phyloP scores from a whole-genome alignment of 2,888 invertebrate species.

The Boloria euphrosyne region DNA sequence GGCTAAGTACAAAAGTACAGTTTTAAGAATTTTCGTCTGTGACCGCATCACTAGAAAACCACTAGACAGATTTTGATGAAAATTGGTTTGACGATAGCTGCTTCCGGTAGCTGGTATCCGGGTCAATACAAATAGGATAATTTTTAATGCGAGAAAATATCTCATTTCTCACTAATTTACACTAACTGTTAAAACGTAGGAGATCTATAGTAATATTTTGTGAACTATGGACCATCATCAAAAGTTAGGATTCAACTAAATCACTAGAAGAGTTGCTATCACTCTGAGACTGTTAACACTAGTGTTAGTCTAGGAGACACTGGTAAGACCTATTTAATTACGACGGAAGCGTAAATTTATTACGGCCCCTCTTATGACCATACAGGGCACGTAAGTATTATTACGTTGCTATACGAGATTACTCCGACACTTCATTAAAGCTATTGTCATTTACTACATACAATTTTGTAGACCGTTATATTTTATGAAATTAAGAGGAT shows the following conservation, averaged over 20 bases:
- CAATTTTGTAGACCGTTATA: conserved; percentile 4
- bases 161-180: no score
- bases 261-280: conserved; percentile 15
- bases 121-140: no score
- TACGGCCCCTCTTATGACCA: conserved; percentile 19
- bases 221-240: background rate
- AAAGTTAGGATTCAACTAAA: background rate
- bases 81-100: no score
- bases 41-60: no score
- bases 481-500: conserved; percentile 15
- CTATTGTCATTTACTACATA: conserved; percentile 21
- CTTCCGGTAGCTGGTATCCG: no score
- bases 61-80: no score
- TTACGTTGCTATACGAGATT: conserved; percentile 35
- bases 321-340: conserved; percentile 32
- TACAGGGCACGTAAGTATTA: conserved; percentile 29
- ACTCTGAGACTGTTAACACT: conserved; percentile 9
- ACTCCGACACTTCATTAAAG: conserved; percentile 27
- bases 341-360: conserved; percentile 28
- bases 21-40: no score
- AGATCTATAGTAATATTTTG: no score
- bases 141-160: no score
- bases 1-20: no score
- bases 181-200: no score
- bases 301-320: conserved; percentile 12